Conservation (phyloP, 2,888 invertebrate genomes). For the Oscheius onirici region DNA sequence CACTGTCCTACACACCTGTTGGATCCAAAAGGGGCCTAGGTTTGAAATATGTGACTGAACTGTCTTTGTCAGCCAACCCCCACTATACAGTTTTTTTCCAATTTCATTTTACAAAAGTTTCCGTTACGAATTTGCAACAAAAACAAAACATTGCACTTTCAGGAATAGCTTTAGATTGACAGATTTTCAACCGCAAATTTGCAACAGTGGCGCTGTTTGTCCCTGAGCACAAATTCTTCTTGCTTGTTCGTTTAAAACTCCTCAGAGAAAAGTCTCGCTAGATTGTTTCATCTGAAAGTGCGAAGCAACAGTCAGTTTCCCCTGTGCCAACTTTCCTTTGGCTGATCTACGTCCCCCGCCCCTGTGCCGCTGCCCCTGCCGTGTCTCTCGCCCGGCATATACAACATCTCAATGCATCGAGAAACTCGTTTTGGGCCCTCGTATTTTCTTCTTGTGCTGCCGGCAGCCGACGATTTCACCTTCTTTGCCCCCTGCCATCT, state of each 20-base stretch:
- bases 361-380: conserved; percentile 1
- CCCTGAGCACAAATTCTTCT: too few species aligned
- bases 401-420: conserved; percentile 34
- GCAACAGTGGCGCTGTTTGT: too few species aligned
- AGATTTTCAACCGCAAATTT: too few species aligned
- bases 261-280: too few species aligned
- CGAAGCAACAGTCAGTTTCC: neutral
- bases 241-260: too few species aligned
- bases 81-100: too few species aligned
- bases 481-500: conserved; percentile 34
- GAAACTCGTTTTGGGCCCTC: conserved; percentile 34
- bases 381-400: conserved; percentile 17
- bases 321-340: neutral
- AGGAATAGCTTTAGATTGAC: too few species aligned
- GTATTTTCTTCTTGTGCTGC: conserved; percentile 33
- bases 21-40: neutral
- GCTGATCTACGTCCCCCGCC: conserved; percentile 2
- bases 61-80: too few species aligned
- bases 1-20: neutral
- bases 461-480: conserved; percentile 28
- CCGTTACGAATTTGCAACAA: too few species aligned
- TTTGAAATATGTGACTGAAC: neutral
- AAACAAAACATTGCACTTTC: too few species aligned
- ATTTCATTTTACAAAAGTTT: too few species aligned
- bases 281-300: neutral